Conservation (phyloP, 2,113 vertebrate genomes). For the Galemys pyrenaicus region DNA sequence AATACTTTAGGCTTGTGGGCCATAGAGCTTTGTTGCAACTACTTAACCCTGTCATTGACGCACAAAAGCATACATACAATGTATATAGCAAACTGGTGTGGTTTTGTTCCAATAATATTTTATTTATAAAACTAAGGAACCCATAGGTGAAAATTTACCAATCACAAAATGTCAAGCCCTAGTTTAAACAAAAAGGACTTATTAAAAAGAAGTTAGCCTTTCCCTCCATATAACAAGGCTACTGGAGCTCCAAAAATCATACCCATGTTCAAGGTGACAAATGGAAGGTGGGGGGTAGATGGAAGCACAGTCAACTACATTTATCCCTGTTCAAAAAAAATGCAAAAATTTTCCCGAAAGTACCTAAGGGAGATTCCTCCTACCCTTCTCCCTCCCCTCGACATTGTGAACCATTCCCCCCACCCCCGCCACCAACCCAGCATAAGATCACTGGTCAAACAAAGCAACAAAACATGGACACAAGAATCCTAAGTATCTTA, state of each 20-base stretch:
- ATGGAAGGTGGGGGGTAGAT: background rate
- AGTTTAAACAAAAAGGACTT: constrained; percentile 1
- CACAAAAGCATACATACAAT: background rate
- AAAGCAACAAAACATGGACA: background rate
- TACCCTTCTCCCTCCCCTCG: background rate
- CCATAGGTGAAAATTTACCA: background rate
- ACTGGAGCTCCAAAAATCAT: background rate
- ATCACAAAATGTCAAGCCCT: background rate
- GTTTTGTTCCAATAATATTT: background rate
- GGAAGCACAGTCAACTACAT: background rate
- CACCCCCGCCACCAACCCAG: background rate
- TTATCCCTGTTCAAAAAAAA: background rate
- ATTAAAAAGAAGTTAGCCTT: background rate
- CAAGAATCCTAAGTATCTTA: background rate
- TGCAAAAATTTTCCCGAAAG: background rate
- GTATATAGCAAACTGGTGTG: background rate
- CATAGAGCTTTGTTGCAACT: background rate
- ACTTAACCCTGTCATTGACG: background rate
- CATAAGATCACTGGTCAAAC: background rate
- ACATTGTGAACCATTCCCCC: too few species aligned
- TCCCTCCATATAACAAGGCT: background rate
- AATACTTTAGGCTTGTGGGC: background rate
- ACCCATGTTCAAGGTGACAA: background rate
- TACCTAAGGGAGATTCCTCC: background rate
- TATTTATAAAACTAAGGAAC: background rate